Conservation (phyloP, 64 coral and sea anemone species). For the Actinia equina region DNA sequence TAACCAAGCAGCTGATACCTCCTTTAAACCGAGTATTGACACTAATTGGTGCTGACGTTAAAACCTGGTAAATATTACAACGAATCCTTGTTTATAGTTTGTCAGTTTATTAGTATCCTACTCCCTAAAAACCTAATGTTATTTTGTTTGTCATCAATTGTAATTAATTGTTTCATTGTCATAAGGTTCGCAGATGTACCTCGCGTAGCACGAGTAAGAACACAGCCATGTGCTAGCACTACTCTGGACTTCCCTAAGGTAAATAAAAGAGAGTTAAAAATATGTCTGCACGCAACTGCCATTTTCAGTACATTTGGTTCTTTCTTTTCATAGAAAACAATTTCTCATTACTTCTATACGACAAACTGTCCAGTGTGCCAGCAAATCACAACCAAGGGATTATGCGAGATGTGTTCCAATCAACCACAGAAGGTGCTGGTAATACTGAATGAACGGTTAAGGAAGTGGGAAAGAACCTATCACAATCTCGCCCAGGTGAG, state of each 20-base stretch:
- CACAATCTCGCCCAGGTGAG: slow-evolving; percentile 79
- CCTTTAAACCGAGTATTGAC: slow-evolving; percentile 84
- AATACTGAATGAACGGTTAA: slow-evolving; percentile 57
- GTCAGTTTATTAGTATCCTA: too few relatives aligned
- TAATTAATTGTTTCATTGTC: not conserved
- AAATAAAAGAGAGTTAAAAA: not conserved
- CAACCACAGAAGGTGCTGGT: slow-evolving; percentile 63
- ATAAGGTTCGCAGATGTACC: slow-evolving; percentile 12
- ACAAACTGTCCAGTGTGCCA: slow-evolving; percentile 88
- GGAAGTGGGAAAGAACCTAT: slow-evolving; percentile 68
- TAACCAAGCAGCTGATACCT: slow-evolving; percentile 91
- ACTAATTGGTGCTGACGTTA: slow-evolving; percentile 80
- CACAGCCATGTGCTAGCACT: not conserved
- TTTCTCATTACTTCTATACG: slow-evolving; percentile 93
- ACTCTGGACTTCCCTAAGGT: not conserved
- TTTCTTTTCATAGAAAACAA: slow-evolving; percentile 55
- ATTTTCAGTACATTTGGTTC: too few relatives aligned
- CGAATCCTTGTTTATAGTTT: not conserved
- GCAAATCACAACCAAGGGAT: slow-evolving; percentile 57
- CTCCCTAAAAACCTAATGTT: too few relatives aligned
- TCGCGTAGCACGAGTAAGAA: not conserved
- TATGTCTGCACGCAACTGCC: too few relatives aligned
- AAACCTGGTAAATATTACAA: slow-evolving; percentile 53
- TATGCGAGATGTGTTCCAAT: slow-evolving; percentile 53
- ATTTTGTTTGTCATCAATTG: not conserved